phyloP scores from a whole-genome alignment of 1,140 invertebrate genomes.

The Papilio aristodemus region DNA sequence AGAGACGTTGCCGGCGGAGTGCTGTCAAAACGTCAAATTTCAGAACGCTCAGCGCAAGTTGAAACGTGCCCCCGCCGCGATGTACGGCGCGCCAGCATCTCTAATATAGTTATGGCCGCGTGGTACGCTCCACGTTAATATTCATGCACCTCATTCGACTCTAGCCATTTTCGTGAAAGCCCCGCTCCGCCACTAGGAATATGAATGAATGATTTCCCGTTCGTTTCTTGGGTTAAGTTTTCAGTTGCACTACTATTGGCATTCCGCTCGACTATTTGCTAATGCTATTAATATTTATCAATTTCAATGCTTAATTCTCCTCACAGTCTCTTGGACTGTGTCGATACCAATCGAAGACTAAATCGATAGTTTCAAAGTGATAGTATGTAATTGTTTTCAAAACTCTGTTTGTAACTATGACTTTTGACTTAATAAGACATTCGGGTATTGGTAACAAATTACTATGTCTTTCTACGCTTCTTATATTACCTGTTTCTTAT shows the following conservation, averaged over 20 bases:
- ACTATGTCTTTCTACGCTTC: too few species aligned
- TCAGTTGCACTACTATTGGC: conserved; percentile 43
- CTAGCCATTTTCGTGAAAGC: conserved; percentile 77
- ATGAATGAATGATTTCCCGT: conserved; percentile 72
- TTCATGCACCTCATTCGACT: conserved; percentile 72
- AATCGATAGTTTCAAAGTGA: too few species aligned
- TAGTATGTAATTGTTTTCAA: too few species aligned
- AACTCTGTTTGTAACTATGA: too few species aligned
- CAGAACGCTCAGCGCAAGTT: conserved; percentile 75
- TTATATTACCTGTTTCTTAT: too few species aligned
- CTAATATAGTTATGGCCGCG: conserved; percentile 75
- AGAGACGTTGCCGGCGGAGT: conserved; percentile 68
- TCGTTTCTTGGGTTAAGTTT: conserved; percentile 69
- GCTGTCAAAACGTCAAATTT: conserved; percentile 82
- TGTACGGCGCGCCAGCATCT: conserved; percentile 63
- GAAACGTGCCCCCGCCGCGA: conserved; percentile 74
- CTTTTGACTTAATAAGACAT: too few species aligned
- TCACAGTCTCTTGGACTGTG: background rate
- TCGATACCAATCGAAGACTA: too few species aligned
- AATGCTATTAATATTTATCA: conserved; percentile 34
- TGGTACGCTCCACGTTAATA: conserved; percentile 69
- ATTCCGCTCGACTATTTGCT: conserved; percentile 38
- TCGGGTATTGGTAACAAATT: too few species aligned
- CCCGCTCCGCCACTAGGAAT: conserved; percentile 70
- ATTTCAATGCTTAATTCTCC: conserved; percentile 1